phyloP scores from a whole-genome alignment of 2,888 invertebrate species.

The Pseudococcus jackbeardsleyi region DNA sequence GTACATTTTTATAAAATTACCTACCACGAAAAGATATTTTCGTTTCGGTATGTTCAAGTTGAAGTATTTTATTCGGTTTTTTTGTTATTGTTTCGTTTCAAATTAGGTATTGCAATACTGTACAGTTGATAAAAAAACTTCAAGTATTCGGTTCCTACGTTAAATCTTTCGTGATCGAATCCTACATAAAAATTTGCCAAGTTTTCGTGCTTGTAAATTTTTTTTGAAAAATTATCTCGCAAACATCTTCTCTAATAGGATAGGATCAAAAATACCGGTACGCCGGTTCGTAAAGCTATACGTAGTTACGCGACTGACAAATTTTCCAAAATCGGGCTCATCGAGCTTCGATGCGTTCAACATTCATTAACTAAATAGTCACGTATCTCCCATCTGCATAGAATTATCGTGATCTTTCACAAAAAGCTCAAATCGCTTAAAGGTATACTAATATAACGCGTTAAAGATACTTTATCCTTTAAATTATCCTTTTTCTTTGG shows the following conservation, averaged over 20 bases:
- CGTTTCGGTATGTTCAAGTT: neutral
- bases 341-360: conserved; percentile 59
- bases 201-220: neutral
- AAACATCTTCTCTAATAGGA: neutral
- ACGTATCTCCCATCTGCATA: conserved; percentile 64
- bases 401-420: conserved; percentile 60
- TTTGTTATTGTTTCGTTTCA: neutral
- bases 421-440: conserved; percentile 59
- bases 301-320: neutral
- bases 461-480: conserved; percentile 63
- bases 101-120: too few relatives aligned
- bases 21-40: neutral
- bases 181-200: neutral
- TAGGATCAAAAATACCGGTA: neutral
- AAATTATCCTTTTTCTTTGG: conserved; percentile 65
- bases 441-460: conserved; percentile 59
- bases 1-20: conserved; percentile 21
- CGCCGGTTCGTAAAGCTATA: neutral
- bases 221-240: neutral
- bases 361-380: conserved; percentile 62
- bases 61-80: neutral
- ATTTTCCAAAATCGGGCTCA: conserved; percentile 58
- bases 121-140: neutral
- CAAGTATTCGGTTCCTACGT: neutral
- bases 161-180: neutral